Percentiles rank a stretch among this genome's conserved stretches.
These are phyloP conservation scores for Pangasianodon gigas DNA, from an alignment of 2,113 vertebrate species.

Conservation along the genomic window DNA sequence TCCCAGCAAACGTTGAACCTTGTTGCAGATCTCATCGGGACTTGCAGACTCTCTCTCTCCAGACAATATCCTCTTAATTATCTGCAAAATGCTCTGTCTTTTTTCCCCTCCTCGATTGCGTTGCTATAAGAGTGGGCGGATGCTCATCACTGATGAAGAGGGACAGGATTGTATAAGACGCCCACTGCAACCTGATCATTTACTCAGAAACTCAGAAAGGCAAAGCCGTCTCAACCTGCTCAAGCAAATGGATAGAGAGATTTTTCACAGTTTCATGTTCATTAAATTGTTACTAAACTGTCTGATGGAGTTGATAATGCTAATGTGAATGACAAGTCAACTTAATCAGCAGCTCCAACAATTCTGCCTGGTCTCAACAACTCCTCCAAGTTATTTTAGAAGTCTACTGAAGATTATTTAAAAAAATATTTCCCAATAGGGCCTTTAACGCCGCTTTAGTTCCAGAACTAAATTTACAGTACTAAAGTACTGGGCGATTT, in stretches of 20 bases:
- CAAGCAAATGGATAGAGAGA: neutral
- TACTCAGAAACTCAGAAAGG: neutral
- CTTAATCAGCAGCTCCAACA: neutral
- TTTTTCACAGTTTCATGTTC: neutral
- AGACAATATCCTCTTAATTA: constrained; percentile 71
- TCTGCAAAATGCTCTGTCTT: constrained; percentile 74
- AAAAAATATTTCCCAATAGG: too few species aligned
- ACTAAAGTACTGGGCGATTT: too few species aligned
- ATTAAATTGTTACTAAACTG: neutral
- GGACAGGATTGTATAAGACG: neutral
- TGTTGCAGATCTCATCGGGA: constrained; percentile 51
- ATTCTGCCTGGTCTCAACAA: neutral
- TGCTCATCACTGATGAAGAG: neutral
- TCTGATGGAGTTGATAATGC: neutral
- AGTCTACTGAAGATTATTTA: neutral
- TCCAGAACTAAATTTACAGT: too few species aligned
- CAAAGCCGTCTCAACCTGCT: neutral
- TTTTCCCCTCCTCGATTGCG: constrained; percentile 56
- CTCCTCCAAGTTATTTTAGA: neutral
- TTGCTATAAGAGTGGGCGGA: neutral
- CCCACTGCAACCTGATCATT: neutral
- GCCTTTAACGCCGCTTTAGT: too few species aligned
- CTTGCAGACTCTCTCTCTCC: constrained; percentile 65
- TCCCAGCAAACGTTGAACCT: constrained; percentile 61
- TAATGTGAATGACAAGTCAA: neutral